Base-by-base conservation (phyloP, 2,797 vertebrate species). In the Kryptopterus vitreolus region DNA sequence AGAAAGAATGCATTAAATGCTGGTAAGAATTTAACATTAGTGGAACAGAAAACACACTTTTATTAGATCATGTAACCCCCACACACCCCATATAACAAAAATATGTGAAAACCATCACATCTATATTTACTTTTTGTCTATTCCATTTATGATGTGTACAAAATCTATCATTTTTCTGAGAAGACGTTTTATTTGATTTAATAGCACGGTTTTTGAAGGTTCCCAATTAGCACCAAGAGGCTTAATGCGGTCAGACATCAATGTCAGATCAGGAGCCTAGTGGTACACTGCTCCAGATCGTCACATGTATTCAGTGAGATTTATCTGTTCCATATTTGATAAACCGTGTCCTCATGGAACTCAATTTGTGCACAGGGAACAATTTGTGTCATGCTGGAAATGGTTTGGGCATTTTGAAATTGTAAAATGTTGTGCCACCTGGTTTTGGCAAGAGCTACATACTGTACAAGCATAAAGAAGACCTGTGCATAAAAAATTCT, bases 11-110 rank as follows among this genome's bases (percentile, higher is more conserved):
- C n/a, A n/a, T n/a, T n/a, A n/a, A n/a, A n/a, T n/a, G 11, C 20
- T 33, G 35, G 53, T 53, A 2, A 71, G 10, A 71, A 31, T 50
- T 7, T 4, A 1, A 48, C 65, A 46, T 43, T 46, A 15, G 16
- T 52, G 48, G 9, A 70, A 31, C 46, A 52, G 63, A n/a, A 70
- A 70, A 29, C 46, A 70, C 48, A 70, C 46, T n/a, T 11, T 46
- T 26, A 13, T 48, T 65, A 22, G 35, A 8, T 15, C 6, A 24
- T n/a, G 4, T 6, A n/a, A 55, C 9, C 9, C 22, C 20, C n/a
- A 55, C 22, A 6, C n/a, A 55, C 8, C 10, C 38, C 10, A 10
- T 43, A 43, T 50, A 12, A 13, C 22, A 2, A 46, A 24, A 43
- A 15, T 13, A 46, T 24, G 65, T 26, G 38, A n/a, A 68, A 38